Conservation (phyloP, 2,113 vertebrate genomes). For the Solea senegalensis region DNA sequence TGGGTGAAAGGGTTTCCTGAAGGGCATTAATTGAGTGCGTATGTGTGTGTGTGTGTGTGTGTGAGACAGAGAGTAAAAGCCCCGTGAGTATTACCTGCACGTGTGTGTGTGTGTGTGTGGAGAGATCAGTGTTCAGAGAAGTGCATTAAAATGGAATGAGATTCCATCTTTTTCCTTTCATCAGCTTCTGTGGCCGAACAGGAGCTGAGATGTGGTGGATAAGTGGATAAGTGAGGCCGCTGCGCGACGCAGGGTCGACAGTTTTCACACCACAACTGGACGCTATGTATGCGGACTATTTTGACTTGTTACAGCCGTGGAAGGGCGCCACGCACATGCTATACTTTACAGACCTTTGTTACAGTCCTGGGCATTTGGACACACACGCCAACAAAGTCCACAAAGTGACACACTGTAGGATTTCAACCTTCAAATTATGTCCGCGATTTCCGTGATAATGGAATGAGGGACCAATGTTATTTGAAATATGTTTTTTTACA, state of each 20-base stretch:
- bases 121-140: slow-evolving; percentile 30
- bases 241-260: slow-evolving; percentile 12
- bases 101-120: slow-evolving; percentile 3
- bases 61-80: neutral
- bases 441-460: too few relatives aligned
- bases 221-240: slow-evolving; percentile 51
- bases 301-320: slow-evolving; percentile 5
- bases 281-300: neutral
- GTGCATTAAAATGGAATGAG: slow-evolving; percentile 52
- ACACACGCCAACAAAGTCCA: too few relatives aligned
- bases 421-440: too few relatives aligned
- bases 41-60: slow-evolving; percentile 16
- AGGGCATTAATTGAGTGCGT: slow-evolving; percentile 26
- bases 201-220: slow-evolving; percentile 28
- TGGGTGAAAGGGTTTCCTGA: slow-evolving; percentile 1
- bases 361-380: too few relatives aligned
- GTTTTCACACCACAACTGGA: slow-evolving; percentile 30
- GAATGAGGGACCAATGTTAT: too few relatives aligned
- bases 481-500: too few relatives aligned
- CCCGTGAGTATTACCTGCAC: slow-evolving; percentile 26
- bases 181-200: slow-evolving; percentile 45
- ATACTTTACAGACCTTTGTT: too few relatives aligned
- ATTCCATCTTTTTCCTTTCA: slow-evolving; percentile 58
- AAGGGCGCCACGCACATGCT: neutral
- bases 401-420: too few relatives aligned